phyloP scores from a whole-genome alignment of 2,797 vertebrate species.

The Macroramphosus scolopax region DNA sequence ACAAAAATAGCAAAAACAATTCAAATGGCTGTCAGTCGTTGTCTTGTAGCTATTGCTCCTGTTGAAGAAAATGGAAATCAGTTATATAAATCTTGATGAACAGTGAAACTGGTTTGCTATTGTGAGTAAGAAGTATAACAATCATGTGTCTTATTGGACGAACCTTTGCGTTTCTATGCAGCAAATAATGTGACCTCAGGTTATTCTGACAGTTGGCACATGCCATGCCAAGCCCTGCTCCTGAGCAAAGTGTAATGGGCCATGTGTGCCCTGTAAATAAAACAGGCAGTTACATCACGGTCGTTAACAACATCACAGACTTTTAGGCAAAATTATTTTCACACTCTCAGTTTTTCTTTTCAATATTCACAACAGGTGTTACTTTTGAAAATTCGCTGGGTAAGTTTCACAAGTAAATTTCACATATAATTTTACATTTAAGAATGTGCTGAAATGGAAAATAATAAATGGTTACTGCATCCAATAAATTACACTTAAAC shows the following conservation, averaged over 20 bases:
- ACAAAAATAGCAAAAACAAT: constrained; percentile 18
- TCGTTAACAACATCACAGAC: constrained; percentile 11
- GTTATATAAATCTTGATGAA: constrained; percentile 6
- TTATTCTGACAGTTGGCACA: constrained; percentile 97
- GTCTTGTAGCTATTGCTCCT: constrained; percentile 69
- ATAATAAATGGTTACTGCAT: not conserved
- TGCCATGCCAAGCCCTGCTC: constrained; percentile 92
- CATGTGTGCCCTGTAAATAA: constrained; percentile 84
- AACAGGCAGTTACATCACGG: constrained; percentile 15
- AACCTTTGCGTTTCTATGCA: constrained; percentile 88
- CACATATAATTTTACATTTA: not conserved
- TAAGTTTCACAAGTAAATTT: not conserved
- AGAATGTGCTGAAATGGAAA: not conserved
- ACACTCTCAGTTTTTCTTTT: constrained; percentile 1
- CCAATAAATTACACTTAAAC: too few species aligned
- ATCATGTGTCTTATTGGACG: constrained; percentile 20
- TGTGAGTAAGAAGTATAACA: not conserved
- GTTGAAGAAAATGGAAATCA: constrained; percentile 40
- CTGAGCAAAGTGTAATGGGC: constrained; percentile 87
- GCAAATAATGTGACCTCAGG: constrained; percentile 87
- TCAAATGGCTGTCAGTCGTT: constrained; percentile 38
- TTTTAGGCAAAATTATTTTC: constrained; percentile 4
- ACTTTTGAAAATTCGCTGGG: too few species aligned
- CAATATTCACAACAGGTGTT: too few species aligned
- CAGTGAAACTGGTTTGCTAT: not conserved